A percentile compares a stretch with the other conserved stretches of the same genome.
These are phyloP conservation scores for Pseudomugil gertrudae DNA, from an alignment of 2,797 vertebrate genomes.

Conservation along the genomic window DNA sequence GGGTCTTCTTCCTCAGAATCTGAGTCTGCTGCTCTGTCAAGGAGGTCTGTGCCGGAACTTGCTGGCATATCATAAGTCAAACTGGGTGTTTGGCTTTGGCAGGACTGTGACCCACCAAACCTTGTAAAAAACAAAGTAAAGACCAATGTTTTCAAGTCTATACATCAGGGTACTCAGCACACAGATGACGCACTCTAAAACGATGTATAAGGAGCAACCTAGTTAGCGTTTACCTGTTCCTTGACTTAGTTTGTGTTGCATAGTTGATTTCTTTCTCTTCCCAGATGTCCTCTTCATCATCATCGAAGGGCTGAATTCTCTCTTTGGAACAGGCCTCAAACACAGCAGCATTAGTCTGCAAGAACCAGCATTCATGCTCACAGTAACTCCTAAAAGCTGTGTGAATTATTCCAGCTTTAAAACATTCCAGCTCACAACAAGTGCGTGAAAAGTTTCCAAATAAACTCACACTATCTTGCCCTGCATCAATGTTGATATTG, in stretches of 20 bases:
- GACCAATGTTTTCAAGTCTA: not conserved
- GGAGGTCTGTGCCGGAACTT: constrained; percentile 40
- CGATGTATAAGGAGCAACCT: not conserved
- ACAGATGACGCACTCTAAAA: not conserved
- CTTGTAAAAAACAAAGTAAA: constrained; percentile 61
- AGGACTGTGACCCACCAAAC: constrained; percentile 84
- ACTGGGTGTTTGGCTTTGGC: constrained; percentile 75
- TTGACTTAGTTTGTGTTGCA: constrained; percentile 84
- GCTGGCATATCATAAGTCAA: constrained; percentile 64
- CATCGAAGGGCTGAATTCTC: constrained; percentile 91
- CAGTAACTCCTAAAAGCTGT: not conserved
- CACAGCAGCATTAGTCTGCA: constrained; percentile 85
- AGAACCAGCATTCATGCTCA: constrained; percentile 3
- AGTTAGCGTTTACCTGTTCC: constrained; percentile 83
- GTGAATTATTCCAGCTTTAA: not conserved
- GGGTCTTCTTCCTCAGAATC: constrained; percentile 77
- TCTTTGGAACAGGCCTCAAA: constrained; percentile 93
- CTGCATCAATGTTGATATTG: constrained; percentile 88
- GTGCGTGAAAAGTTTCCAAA: not conserved
- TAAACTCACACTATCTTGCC: constrained; percentile 89
- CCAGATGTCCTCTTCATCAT: constrained; percentile 95
- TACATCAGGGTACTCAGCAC: not conserved
- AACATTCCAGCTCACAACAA: not conserved
- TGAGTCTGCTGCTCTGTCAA: constrained; percentile 66
- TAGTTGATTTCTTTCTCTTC: constrained; percentile 90